Conservation (phyloP, 2,797 vertebrate genomes). For the Sebastes melanostomus region DNA sequence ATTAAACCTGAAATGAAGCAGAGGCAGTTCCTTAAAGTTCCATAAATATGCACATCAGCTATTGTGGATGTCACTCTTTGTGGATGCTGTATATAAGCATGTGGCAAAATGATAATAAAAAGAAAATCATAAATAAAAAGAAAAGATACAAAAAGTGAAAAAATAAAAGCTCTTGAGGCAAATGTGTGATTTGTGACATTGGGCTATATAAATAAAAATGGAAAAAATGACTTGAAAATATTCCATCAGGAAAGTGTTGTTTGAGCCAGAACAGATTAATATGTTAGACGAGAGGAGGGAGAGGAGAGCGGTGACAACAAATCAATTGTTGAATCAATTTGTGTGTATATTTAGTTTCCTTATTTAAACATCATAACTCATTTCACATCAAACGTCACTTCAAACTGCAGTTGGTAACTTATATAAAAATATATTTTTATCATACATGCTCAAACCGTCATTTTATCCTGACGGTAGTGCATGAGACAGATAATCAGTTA, state of each 20-base stretch:
- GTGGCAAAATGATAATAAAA: too few species aligned
- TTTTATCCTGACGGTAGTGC: neutral
- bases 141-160: neutral
- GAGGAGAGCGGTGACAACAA: neutral
- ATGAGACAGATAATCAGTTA: too few species aligned
- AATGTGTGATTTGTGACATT: neutral
- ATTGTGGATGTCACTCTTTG: neutral
- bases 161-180: neutral
- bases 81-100: neutral
- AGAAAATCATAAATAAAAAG: neutral
- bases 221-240: neutral
- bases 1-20: neutral
- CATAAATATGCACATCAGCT: neutral
- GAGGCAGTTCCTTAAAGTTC: neutral
- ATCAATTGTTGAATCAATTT: neutral
- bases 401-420: rapidly evolving
- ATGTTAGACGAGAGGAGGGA: neutral
- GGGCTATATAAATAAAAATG: neutral
- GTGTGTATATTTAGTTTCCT: neutral
- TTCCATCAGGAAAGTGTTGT: neutral
- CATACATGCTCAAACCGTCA: neutral
- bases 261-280: neutral
- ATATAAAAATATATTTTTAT: neutral
- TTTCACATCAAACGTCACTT: neutral
- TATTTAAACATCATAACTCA: neutral